Percentiles rank a stretch among this genome's conserved stretches.
Conservation (phyloP, 2,888 invertebrate species). For the Drosophila acutilabella region DNA sequence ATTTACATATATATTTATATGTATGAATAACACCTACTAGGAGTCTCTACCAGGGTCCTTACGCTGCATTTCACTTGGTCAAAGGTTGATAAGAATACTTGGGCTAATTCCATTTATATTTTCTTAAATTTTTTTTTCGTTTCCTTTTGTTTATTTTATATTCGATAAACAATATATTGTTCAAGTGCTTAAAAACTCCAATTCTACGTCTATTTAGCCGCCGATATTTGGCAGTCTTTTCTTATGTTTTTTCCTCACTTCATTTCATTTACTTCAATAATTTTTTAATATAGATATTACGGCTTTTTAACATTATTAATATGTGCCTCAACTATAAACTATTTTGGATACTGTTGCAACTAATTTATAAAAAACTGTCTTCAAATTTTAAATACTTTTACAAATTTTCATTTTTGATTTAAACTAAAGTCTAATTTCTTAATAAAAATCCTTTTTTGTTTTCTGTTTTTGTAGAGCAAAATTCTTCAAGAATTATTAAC, state of each 20-base stretch:
- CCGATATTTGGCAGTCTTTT: conserved; percentile 42
- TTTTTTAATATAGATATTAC: conserved; percentile 45
- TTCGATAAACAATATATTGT: conserved; percentile 61
- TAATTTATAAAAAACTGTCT: conserved; percentile 61
- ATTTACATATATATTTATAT: conserved; percentile 14
- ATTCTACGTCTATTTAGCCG: conserved; percentile 42
- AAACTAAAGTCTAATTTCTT: conserved; percentile 9
- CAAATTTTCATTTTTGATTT: conserved; percentile 15
- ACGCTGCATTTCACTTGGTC: conserved; percentile 57
- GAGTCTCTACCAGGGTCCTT: conserved; percentile 49
- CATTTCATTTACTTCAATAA: conserved; percentile 22
- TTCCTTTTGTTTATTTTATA: conserved; percentile 23
- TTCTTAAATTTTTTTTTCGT: background rate
- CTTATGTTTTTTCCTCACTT: conserved; percentile 3
- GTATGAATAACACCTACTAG: conserved; percentile 41
- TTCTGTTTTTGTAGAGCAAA: conserved; percentile 20
- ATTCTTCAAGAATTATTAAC: conserved; percentile 68
- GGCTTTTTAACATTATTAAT: conserved; percentile 17
- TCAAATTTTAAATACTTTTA: conserved; percentile 53
- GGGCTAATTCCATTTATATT: conserved; percentile 34
- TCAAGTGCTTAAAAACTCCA: conserved; percentile 53
- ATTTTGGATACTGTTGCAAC: conserved; percentile 50
- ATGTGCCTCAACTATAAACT: conserved; percentile 37
- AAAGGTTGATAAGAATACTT: conserved; percentile 56
- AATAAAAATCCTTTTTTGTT: conserved; percentile 1